Percentiles rank a stretch among this genome's conserved stretches.
Evolutionary conservation across 2,888 invertebrate species (phyloP).

Genomic region (Drosophila neonasuta): DNA sequence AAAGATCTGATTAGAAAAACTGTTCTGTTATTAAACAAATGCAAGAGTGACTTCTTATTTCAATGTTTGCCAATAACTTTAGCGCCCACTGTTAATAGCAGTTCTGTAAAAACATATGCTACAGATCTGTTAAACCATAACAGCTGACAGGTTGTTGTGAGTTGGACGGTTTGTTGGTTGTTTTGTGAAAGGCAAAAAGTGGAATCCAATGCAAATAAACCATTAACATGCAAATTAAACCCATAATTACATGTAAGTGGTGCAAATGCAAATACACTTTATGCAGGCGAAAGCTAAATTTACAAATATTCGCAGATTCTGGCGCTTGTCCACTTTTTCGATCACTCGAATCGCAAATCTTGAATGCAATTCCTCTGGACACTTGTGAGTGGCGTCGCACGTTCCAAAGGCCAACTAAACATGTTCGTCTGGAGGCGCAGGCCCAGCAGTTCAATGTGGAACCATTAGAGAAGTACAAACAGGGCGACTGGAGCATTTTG

Average conservation of each 20-base stretch:
- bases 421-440: conserved; percentile 91
- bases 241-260: conserved; percentile 80
- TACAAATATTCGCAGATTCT: conserved; percentile 84
- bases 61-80: not conserved
- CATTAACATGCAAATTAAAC: conserved; percentile 78
- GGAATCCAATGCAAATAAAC: conserved; percentile 40
- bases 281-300: not conserved
- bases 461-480: conserved; percentile 86
- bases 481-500: conserved; percentile 89
- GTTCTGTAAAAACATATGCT: conserved; percentile 31
- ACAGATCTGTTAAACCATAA: conserved; percentile 1
- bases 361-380: conserved; percentile 92
- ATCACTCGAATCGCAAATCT: conserved; percentile 89
- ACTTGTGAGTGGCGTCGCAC: conserved; percentile 96
- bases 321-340: conserved; percentile 93
- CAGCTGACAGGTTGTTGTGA: conserved; percentile 46
- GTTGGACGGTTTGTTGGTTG: conserved; percentile 18
- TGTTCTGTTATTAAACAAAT: not conserved
- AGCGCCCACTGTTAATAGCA: conserved; percentile 13
- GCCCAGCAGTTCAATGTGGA: conserved; percentile 91
- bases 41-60: not conserved
- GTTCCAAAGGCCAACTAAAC: conserved; percentile 92
- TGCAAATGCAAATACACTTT: not conserved
- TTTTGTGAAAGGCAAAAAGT: conserved; percentile 14
- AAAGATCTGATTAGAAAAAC: not conserved